phyloP scores from a whole-genome alignment of 2,113 vertebrate species.

The Mus pahari region DNA sequence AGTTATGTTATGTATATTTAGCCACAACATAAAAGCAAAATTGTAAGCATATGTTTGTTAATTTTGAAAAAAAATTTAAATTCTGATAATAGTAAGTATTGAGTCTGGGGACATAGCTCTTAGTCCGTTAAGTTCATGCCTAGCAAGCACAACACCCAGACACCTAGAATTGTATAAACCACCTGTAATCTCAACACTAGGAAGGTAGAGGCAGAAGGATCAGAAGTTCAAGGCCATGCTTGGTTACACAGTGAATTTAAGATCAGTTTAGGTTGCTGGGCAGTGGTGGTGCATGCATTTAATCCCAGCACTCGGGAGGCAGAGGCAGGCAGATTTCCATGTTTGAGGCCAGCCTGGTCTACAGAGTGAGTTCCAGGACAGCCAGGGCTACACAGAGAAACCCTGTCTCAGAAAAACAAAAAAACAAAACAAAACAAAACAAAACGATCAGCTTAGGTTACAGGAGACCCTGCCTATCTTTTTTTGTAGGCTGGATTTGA shows the following conservation, averaged over 20 bases:
- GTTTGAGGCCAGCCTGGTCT: too few species aligned
- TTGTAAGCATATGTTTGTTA: neutral
- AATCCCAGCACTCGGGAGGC: too few species aligned
- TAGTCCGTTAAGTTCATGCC: neutral
- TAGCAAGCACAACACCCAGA: neutral
- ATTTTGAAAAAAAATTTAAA: neutral
- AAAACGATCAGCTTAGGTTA: neutral
- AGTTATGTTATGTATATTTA: neutral
- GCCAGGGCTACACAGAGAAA: too few species aligned
- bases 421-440: too few species aligned
- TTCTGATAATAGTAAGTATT: neutral
- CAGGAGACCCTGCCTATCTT: neutral
- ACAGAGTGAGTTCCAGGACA: too few species aligned
- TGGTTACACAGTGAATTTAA: neutral
- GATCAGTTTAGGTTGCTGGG: too few species aligned
- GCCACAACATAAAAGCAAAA: neutral
- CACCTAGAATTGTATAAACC: neutral
- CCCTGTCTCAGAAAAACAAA: too few species aligned
- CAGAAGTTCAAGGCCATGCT: neutral
- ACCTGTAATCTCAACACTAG: neutral
- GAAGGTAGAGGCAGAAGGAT: neutral
- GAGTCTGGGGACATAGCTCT: neutral
- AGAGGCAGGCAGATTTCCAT: too few species aligned
- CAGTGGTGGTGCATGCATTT: too few species aligned
- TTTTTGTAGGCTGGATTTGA: neutral